Evolutionary conservation across 2,888 invertebrate species (phyloP).

Genomic region (Drosophila neotestacea): DNA sequence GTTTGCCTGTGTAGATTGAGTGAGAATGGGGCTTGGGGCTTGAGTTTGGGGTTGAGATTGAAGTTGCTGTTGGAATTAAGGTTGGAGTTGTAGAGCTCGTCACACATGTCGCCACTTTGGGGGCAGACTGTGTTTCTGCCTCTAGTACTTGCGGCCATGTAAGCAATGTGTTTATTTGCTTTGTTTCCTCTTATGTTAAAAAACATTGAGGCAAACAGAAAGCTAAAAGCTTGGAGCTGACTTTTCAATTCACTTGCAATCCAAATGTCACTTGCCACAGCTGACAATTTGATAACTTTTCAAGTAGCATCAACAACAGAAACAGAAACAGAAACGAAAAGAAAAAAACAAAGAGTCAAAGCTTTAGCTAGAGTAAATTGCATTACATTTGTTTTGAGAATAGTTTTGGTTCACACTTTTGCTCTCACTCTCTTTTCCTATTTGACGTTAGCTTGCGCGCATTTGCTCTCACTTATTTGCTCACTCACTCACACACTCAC

Average conservation of each 20-base stretch:
- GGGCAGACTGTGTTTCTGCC: constrained; percentile 6
- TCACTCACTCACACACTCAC: neutral
- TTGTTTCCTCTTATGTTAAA: constrained; percentile 61
- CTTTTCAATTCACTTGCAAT: constrained; percentile 56
- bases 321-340: constrained; percentile 12
- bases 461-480: constrained; percentile 14
- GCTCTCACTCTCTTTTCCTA: constrained; percentile 12
- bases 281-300: constrained; percentile 33
- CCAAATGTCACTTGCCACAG: constrained; percentile 59
- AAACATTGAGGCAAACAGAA: constrained; percentile 40
- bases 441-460: constrained; percentile 42
- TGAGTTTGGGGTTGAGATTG: neutral
- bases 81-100: constrained; percentile 7
- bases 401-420: constrained; percentile 42
- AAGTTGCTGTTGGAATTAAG: neutral
- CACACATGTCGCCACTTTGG: constrained; percentile 66
- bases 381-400: constrained; percentile 39
- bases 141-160: constrained; percentile 29
- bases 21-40: constrained; percentile 21
- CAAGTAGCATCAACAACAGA: constrained; percentile 8
- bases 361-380: constrained; percentile 47
- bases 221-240: constrained; percentile 48
- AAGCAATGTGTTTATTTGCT: constrained; percentile 78
- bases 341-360: constrained; percentile 11
- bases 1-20: constrained; percentile 8